Percentiles rank a stretch among this genome's conserved stretches.
Conservation (phyloP, 2,888 invertebrate species). For the Amaurobius ferox region DNA sequence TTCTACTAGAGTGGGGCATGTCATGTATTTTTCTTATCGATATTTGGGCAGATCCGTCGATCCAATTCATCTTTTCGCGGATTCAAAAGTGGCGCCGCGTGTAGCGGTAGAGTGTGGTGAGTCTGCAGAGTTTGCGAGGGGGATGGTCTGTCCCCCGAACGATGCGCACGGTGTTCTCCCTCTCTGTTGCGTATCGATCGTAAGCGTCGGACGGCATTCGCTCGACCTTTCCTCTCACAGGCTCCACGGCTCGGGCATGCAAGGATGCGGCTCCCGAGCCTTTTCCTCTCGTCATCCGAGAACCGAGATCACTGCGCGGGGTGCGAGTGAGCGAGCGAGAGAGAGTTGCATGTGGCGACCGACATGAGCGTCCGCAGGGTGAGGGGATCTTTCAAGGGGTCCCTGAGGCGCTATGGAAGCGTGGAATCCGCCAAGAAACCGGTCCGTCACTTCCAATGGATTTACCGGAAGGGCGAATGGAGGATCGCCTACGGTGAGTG, state of each 20-base stretch:
- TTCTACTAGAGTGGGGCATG: too few relatives aligned
- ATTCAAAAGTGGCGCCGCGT: background rate
- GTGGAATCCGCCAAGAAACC: slow-evolving; percentile 75
- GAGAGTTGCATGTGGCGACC: slow-evolving; percentile 41
- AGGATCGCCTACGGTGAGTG: slow-evolving; percentile 76
- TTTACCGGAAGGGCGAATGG: slow-evolving; percentile 76
- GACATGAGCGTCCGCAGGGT: slow-evolving; percentile 75
- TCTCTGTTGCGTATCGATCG: slow-evolving; percentile 20
- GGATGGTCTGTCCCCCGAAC: background rate
- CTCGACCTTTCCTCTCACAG: slow-evolving; percentile 29
- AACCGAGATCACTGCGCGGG: slow-evolving; percentile 29
- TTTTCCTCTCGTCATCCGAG: slow-evolving; percentile 29
- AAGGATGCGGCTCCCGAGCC: slow-evolving; percentile 60
- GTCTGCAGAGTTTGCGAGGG: background rate
- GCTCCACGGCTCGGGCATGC: slow-evolving; percentile 22
- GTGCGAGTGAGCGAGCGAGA: slow-evolving; percentile 22
- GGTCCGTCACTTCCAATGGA: slow-evolving; percentile 75
- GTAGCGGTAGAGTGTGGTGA: background rate
- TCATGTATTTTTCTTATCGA: too few relatives aligned
- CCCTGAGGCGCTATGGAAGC: slow-evolving; percentile 75
- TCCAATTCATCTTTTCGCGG: background rate
- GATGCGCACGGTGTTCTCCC: background rate
- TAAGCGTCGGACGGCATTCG: slow-evolving; percentile 22
- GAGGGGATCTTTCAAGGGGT: slow-evolving; percentile 75
- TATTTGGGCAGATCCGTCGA: too few relatives aligned